A percentile compares a stretch with the other conserved stretches of the same genome.
Evolutionary conservation across 1,140 invertebrate genomes (phyloP).

Genomic region (Drosophila tristis): DNA sequence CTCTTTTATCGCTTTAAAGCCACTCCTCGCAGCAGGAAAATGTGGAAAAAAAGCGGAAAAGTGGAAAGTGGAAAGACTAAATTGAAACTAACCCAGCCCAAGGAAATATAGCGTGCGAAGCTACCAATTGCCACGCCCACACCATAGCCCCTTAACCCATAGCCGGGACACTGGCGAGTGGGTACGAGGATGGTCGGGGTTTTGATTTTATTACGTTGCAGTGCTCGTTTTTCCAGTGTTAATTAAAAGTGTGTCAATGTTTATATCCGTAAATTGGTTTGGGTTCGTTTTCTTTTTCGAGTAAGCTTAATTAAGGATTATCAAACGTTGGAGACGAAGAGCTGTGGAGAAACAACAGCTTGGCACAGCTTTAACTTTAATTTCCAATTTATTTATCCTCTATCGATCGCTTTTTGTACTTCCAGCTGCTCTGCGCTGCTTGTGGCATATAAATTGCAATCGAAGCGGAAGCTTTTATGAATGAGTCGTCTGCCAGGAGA

Average conservation of each 20-base stretch:
- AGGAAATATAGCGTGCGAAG: slow-evolving; percentile 57
- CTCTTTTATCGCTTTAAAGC: slow-evolving; percentile 32
- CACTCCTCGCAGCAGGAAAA: slow-evolving; percentile 45
- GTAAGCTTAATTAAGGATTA: slow-evolving; percentile 41
- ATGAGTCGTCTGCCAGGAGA: slow-evolving; percentile 42
- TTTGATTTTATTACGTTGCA: slow-evolving; percentile 52
- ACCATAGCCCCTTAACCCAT: slow-evolving; percentile 7
- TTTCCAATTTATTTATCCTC: slow-evolving; percentile 54
- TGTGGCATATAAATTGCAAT: slow-evolving; percentile 71
- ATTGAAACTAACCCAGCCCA: slow-evolving; percentile 81
- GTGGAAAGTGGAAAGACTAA: slow-evolving; percentile 66
- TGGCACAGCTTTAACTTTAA: slow-evolving; percentile 7
- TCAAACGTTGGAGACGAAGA: slow-evolving; percentile 41
- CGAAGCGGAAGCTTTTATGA: slow-evolving; percentile 67
- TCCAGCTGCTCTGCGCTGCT: slow-evolving; percentile 59
- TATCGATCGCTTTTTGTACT: slow-evolving; percentile 3
- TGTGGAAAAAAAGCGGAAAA: slow-evolving; percentile 18
- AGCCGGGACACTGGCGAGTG: background rate
- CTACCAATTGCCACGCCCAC: slow-evolving; percentile 41
- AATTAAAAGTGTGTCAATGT: slow-evolving; percentile 83
- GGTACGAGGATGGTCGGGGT: slow-evolving; percentile 25
- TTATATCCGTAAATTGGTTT: slow-evolving; percentile 68
- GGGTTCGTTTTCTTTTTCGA: background rate
- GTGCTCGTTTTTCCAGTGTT: slow-evolving; percentile 31
- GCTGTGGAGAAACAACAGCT: background rate